phyloP scores from a whole-genome alignment of 2,113 vertebrate genomes.

The cat (Felis catus) region F.catus_Fca126_mat1.0 CM031414.1:39973001-39973500 shows the following conservation, averaged over 20 bases:
- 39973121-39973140: background rate
- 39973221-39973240: background rate
- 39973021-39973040: background rate
- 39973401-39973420: background rate
- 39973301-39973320: background rate
- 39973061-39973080: background rate
- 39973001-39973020: background rate
- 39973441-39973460: background rate
- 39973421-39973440: background rate
- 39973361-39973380: background rate
- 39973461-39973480: background rate
- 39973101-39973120: background rate
- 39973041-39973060: background rate
- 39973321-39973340: background rate
- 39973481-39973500: background rate
- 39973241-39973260: background rate
- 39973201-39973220: background rate
- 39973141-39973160: background rate
- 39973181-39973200: background rate
- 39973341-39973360: background rate
- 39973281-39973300: background rate
- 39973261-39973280: background rate
- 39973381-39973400: background rate
- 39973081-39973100: background rate
- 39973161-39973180: background rate